Conservation (phyloP, 2,113 vertebrate species). For the Anolis carolinensis region DNA sequence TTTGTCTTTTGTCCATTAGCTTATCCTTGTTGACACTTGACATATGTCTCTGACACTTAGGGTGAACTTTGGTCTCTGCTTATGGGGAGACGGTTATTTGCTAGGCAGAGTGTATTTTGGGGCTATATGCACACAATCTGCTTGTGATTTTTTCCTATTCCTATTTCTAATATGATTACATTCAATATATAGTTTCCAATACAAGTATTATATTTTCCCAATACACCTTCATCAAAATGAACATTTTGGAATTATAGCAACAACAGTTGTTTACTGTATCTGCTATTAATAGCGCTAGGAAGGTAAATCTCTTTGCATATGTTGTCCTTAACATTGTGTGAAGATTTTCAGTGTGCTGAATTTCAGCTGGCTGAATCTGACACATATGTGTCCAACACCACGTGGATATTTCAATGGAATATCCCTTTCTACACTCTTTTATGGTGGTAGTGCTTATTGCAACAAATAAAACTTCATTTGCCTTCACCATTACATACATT, state of each 20-base stretch:
- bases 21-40: too few species aligned
- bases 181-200: too few species aligned
- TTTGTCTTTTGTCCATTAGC: too few species aligned
- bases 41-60: too few species aligned
- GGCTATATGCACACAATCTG: too few species aligned
- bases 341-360: not conserved
- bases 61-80: too few species aligned
- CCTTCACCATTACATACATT: not conserved
- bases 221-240: too few species aligned
- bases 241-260: slow-evolving; percentile 47
- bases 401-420: not conserved
- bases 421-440: not conserved
- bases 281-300: not conserved
- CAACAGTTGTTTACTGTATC: not conserved
- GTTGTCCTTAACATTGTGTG: not conserved
- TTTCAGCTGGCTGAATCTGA: not conserved
- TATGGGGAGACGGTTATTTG: too few species aligned
- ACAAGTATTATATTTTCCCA: too few species aligned
- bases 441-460: not conserved
- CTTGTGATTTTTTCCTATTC: too few species aligned
- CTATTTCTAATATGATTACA: too few species aligned
- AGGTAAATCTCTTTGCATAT: not conserved
- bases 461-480: not conserved
- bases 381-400: not conserved
- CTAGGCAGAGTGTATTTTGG: too few species aligned